Conservation (phyloP, 2,888 invertebrate species). For the Psococerastis gibbosa region DNA sequence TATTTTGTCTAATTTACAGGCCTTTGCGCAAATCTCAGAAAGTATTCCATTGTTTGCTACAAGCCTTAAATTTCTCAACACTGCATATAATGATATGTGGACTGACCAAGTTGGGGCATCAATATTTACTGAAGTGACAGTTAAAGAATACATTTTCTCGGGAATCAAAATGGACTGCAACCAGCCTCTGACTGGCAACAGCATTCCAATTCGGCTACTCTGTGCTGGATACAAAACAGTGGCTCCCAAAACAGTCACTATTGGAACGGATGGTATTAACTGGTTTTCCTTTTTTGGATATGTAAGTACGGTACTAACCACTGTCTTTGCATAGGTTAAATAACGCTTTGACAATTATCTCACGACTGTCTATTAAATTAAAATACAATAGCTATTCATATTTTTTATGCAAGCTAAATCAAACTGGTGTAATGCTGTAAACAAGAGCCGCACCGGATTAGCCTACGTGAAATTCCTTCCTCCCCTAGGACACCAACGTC, state of each 20-base stretch:
- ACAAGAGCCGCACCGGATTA: no score
- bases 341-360: no score
- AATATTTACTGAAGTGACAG: neutral
- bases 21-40: slow-evolving; percentile 6
- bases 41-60: neutral
- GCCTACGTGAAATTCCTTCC: no score
- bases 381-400: no score
- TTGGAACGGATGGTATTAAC: neutral
- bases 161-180: slow-evolving; percentile 2
- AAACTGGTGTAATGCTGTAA: no score
- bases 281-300: slow-evolving; percentile 2
- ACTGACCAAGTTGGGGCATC: neutral
- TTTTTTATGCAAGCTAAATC: no score
- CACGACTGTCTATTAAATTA: no score
- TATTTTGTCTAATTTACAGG: no score
- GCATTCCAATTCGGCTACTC: neutral
- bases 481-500: no score
- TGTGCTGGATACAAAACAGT: slow-evolving; percentile 2
- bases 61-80: neutral
- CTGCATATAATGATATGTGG: slow-evolving; percentile 3
- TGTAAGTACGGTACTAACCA: slow-evolving; percentile 1
- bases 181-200: neutral
- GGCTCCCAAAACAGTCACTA: neutral
- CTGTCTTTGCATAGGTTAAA: no score
- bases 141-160: neutral